A percentile compares a stretch with the other conserved stretches of the same genome.
Evolutionary conservation across 2,888 invertebrate species (phyloP).

Genomic region (Phalera bucephala): DNA sequence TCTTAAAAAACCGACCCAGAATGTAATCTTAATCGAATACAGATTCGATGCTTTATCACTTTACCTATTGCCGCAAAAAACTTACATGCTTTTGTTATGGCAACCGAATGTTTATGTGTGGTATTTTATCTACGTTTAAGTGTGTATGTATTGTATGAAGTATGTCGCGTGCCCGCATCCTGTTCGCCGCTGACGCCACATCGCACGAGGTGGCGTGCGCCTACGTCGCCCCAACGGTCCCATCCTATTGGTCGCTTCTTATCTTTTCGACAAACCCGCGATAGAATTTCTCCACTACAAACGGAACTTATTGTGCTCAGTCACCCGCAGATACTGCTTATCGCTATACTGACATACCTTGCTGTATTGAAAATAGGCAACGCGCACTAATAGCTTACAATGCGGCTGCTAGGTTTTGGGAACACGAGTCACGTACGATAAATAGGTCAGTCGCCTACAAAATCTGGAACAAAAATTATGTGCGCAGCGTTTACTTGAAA

Average conservation of each 20-base stretch:
- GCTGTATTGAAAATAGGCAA: constrained; percentile 11
- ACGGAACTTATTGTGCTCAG: constrained; percentile 63
- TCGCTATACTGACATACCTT: constrained; percentile 8
- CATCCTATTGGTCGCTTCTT: constrained; percentile 70
- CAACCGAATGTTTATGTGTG: constrained; percentile 38
- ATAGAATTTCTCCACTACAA: constrained; percentile 76
- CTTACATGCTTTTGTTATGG: constrained; percentile 35
- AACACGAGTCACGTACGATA: constrained; percentile 8
- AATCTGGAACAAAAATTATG: too few species aligned
- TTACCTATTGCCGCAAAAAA: background rate
- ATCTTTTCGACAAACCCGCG: constrained; percentile 63
- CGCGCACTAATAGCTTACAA: constrained; percentile 6
- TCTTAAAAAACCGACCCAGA: background rate
- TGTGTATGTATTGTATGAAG: constrained; percentile 28
- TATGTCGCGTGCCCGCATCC: constrained; percentile 72
- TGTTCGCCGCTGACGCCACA: constrained; percentile 72
- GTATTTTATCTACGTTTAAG: constrained; percentile 23
- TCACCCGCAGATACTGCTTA: constrained; percentile 34
- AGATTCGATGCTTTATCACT: background rate
- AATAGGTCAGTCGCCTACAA: constrained; percentile 2
- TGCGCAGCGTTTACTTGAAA: too few species aligned
- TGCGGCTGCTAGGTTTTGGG: constrained; percentile 4
- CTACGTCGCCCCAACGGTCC: constrained; percentile 61
- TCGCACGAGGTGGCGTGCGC: constrained; percentile 67
- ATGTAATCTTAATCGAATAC: constrained; percentile 2